Base-by-base conservation (phyloP, 2,888 invertebrate genomes). In the Agonopterix heracliana region DNA sequence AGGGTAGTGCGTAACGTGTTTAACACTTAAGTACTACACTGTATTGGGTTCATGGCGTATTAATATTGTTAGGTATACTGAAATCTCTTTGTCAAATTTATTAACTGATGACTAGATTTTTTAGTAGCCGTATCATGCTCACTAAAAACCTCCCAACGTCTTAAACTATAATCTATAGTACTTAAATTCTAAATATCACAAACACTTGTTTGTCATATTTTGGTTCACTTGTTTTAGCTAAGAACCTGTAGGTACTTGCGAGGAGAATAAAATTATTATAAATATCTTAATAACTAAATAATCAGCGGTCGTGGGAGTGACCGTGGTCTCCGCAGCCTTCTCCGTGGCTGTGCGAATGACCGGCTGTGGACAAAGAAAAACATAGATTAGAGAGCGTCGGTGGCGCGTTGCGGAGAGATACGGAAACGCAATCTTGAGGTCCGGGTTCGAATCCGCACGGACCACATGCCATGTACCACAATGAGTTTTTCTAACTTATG, bases 271-370 rank as follows among this genome's bases (percentile, higher is more conserved):
- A 0, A 9, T 38, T 9, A 9, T 38, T n/a, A 38, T 38, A 38
- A 38, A 38, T 38, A n/a, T n/a, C 10, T n/a, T 38, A 26, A 26
- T 5, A 26, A 26, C 26, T 5, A 26, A 26, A 26, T 26, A 26
- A 26, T 26, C 26, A 26, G 26, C 38, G n/a, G 38, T 64, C 61
- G 46, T 81, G 78, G 2, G 68, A 64, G 54, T 79, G 76, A 0
- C 66, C 64, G 58, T 77, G 57, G n/a, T 44, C 53, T 49, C 56
- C 41, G 50, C 50, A 54, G 41, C 48, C 52, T 3, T 41, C 12
- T 11, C 41, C 13, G 68, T 74, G 85, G 38, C 68, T 74, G 68
- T 81, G 84, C 0, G 82, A 66, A 60, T 84, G 84, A 1, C 70
- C 70, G 54, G 81, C 85, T 87, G 77, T 17, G 73, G 73, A 76